Base-by-base conservation (phyloP, 2,888 invertebrate genomes). In the Oligia fasciuncula region DNA sequence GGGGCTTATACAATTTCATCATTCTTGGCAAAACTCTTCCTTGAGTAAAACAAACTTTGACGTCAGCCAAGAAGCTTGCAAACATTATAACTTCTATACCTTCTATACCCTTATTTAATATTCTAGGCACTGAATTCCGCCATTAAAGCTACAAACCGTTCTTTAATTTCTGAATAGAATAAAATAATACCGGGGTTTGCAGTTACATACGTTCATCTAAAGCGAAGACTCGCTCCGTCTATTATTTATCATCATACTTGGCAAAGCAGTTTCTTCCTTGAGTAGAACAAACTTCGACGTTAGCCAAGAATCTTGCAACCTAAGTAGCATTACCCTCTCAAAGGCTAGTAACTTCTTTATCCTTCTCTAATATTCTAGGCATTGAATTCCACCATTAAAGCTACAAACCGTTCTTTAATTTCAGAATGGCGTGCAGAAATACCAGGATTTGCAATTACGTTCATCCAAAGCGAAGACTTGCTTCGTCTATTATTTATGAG, bases 401-500 rank as follows among this genome's bases (percentile, higher is more conserved):
- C 65, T 73, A 13, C 54, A 72, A 74, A 67, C 76, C 8, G 17
- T 73, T 80, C 60, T 77, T 67, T 79, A 79, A 85, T 86, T 77
- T 79, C 72, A 80, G 57, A 78, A 82, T 83, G 19, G 84, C 79
- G 80, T 84, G 76, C 63, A 19, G 77, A 76, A 80, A 76, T 75
- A 77, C 70, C 74, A 80, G 75, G 73, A 40, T 87, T 89, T 78
- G 83, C 77, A 84, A 87, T 87, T 89, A 88, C 87, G 86, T 87
- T 68, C 69, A 72, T 81, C 84, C 70, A 75, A 66, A 76, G 80
- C 75, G 72, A 83, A 88, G 89, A 83, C 85, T 81, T 76, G 77
- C 87, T 79, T 88, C 84, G 88, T 94, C 85, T 92, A 90, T 93
- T 94, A 93, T 94, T 94, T 92, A 94, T 92, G 92, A 92, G 91